Evolutionary conservation across 2,888 invertebrate species (phyloP).

Genomic region (Alloscopus bannaensis): DNA sequence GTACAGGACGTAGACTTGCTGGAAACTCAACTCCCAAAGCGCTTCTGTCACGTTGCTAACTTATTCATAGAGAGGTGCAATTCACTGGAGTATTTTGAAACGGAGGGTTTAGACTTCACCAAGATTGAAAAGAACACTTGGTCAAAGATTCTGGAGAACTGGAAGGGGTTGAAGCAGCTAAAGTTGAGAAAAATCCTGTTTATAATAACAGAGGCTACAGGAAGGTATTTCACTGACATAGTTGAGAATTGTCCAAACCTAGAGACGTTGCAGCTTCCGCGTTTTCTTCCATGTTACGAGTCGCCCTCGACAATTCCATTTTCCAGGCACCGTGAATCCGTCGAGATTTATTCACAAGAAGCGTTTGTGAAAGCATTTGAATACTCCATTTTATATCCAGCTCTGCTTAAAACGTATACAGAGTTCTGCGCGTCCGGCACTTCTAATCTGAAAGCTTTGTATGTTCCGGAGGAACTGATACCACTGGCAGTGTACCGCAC

Average conservation of each 20-base stretch:
- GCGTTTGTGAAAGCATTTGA: slow-evolving; percentile 1
- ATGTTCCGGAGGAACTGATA: slow-evolving; percentile 25
- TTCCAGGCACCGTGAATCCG: background rate
- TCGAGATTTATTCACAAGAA: slow-evolving; percentile 2
- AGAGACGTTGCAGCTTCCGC: background rate
- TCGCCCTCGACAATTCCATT: slow-evolving; percentile 4
- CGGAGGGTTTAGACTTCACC: slow-evolving; percentile 11
- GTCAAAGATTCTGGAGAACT: slow-evolving; percentile 3
- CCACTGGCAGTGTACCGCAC: background rate
- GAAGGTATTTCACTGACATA: slow-evolving; percentile 5
- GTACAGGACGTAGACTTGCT: background rate
- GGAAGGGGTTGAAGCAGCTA: background rate
- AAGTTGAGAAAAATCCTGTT: background rate
- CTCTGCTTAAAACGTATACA: background rate
- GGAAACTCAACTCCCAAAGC: background rate
- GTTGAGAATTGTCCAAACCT: background rate
- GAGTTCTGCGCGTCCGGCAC: background rate
- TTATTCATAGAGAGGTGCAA: background rate
- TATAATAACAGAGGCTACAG: background rate
- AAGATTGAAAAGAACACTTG: background rate
- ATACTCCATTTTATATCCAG: background rate
- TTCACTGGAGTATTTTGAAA: background rate
- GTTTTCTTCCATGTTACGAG: background rate
- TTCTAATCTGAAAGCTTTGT: background rate
- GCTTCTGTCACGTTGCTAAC: background rate